A percentile compares a stretch with the other conserved stretches of the same genome.
phyloP scores from a whole-genome alignment of 2,113 vertebrate genomes.

The Lophochroa leadbeateri region DNA sequence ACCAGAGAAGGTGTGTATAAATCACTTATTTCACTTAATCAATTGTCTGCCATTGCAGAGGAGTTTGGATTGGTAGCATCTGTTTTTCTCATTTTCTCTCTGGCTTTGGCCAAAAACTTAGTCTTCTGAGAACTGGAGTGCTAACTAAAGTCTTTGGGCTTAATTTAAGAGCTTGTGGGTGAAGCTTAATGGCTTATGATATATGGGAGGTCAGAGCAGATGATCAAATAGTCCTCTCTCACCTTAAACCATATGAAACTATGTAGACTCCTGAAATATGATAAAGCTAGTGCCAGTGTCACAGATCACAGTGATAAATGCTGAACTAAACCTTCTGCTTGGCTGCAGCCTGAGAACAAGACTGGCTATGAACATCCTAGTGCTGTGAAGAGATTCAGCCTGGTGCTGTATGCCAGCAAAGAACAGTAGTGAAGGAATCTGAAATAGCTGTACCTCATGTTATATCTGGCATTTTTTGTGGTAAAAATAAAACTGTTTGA shows the following conservation, averaged over 20 bases:
- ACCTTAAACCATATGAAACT: slow-evolving; percentile 60
- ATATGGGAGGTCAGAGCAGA: slow-evolving; percentile 26
- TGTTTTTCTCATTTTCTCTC: slow-evolving; percentile 52
- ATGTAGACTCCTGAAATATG: slow-evolving; percentile 27
- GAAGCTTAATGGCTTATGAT: slow-evolving; percentile 58
- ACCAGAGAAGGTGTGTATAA: neutral
- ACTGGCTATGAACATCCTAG: neutral
- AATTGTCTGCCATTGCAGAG: slow-evolving; percentile 32
- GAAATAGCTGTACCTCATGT: neutral
- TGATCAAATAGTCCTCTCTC: slow-evolving; percentile 51
- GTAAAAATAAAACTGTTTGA: neutral
- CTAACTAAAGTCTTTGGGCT: slow-evolving; percentile 58
- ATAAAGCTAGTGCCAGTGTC: slow-evolving; percentile 8
- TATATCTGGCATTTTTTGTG: neutral
- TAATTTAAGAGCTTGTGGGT: slow-evolving; percentile 56
- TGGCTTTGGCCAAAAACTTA: slow-evolving; percentile 49
- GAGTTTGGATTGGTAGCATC: slow-evolving; percentile 32
- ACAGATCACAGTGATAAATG: slow-evolving; percentile 38
- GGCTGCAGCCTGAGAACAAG: slow-evolving; percentile 3
- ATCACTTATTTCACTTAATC: slow-evolving; percentile 50
- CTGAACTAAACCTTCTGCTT: slow-evolving; percentile 41
- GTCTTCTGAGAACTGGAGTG: slow-evolving; percentile 35
- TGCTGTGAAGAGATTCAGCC: neutral
- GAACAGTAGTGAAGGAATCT: neutral
- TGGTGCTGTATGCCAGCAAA: neutral